A percentile compares a stretch with the other conserved stretches of the same genome.
Conservation (phyloP, 2,113 vertebrate genomes). For the Chiloscyllium plagiosum region DNA sequence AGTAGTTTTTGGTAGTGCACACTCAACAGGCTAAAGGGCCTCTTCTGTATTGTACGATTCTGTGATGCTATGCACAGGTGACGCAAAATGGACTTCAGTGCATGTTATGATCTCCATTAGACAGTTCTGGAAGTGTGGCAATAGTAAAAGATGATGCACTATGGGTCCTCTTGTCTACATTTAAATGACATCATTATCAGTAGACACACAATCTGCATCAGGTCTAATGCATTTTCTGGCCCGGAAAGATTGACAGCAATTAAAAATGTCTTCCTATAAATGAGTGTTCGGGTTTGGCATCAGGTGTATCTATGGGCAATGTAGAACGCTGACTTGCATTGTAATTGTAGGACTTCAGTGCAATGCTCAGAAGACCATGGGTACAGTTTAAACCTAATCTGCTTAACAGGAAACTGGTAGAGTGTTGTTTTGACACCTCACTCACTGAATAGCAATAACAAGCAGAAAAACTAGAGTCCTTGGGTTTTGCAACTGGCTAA, state of each 20-base stretch:
- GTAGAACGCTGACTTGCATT: not conserved
- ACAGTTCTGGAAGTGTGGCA: not conserved
- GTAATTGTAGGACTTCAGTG: not conserved
- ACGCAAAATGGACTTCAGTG: not conserved
- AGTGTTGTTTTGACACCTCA: not conserved
- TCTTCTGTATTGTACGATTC: too few relatives aligned
- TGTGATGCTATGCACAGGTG: not conserved
- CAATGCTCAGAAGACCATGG: not conserved
- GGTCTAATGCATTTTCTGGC: not conserved
- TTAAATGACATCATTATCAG: not conserved
- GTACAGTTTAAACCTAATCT: not conserved
- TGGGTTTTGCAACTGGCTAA: not conserved
- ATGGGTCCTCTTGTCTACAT: not conserved
- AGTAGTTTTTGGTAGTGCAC: too few relatives aligned
- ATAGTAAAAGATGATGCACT: not conserved
- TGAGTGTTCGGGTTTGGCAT: not conserved
- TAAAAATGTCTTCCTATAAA: not conserved
- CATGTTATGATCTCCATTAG: not conserved
- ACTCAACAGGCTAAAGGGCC: too few relatives aligned
- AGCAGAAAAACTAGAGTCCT: not conserved
- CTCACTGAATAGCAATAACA: not conserved
- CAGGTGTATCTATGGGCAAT: not conserved
- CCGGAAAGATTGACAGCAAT: not conserved
- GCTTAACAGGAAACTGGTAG: not conserved
- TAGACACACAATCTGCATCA: not conserved